Conservation (phyloP, 2,797 vertebrate species). For the Clarias platycephalus region DNA sequence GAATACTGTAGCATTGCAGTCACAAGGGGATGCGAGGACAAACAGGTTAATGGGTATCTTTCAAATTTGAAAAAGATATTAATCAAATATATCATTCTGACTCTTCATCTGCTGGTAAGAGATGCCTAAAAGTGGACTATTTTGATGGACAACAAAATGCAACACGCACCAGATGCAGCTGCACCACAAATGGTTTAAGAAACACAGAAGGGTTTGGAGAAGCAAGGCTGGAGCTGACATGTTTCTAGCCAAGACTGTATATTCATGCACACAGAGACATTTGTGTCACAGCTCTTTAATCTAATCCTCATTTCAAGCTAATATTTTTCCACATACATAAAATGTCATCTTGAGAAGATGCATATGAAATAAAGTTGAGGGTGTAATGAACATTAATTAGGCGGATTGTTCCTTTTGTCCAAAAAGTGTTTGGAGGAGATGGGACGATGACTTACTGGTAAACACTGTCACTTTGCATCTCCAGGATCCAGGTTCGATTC, state of each 20-base stretch:
- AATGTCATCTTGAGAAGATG: neutral
- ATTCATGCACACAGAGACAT: neutral
- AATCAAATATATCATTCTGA: neutral
- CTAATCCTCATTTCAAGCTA: neutral
- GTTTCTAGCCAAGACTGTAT: neutral
- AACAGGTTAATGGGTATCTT: neutral
- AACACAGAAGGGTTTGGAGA: neutral
- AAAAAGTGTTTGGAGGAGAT: neutral
- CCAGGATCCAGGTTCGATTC: no score
- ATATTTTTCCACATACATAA: neutral
- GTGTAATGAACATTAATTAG: neutral
- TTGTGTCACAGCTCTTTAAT: neutral
- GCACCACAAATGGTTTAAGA: neutral
- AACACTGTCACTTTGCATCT: no score
- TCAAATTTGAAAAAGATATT: neutral
- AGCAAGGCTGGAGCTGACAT: neutral
- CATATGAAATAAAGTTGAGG: neutral
- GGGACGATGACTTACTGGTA: no score
- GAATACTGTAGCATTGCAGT: neutral
- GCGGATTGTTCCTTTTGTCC: neutral
- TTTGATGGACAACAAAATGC: neutral
- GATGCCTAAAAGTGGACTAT: neutral
- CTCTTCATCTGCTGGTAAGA: neutral
- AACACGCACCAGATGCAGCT: neutral
- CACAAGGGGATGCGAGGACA: neutral